phyloP scores from a whole-genome alignment of 1,140 invertebrate genomes.

The Limonius californicus region DNA sequence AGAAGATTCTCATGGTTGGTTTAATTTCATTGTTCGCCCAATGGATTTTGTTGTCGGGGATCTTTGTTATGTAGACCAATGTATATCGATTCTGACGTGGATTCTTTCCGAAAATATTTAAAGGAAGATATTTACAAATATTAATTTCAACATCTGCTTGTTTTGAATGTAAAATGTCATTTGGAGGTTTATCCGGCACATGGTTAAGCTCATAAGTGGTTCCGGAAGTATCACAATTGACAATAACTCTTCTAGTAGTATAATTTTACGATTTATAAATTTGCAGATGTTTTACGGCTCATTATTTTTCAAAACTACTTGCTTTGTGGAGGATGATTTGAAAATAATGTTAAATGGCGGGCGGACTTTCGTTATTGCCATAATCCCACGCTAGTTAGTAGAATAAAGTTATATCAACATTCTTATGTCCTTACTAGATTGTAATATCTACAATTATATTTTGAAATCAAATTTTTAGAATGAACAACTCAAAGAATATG shows the following conservation, averaged over 20 bases:
- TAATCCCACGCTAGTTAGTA: no score
- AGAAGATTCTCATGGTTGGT: conserved; percentile 18
- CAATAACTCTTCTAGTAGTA: neutral
- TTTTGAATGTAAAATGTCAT: neutral
- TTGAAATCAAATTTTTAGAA: no score
- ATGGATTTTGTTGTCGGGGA: conserved; percentile 17
- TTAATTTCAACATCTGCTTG: neutral
- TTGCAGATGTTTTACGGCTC: no score
- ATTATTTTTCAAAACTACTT: no score
- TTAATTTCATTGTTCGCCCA: conserved; percentile 9
- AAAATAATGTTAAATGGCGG: no score
- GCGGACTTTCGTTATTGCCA: no score
- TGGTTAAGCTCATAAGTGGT: neutral
- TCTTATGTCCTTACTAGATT: no score
- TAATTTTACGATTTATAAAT: no score
- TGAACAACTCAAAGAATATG: no score
- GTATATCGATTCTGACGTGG: conserved; percentile 14
- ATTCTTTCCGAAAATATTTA: neutral
- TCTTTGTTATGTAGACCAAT: conserved; percentile 3
- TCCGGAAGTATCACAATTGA: neutral
- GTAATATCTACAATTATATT: no score
- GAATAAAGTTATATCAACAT: no score
- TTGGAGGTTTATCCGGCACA: neutral
- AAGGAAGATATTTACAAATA: neutral
- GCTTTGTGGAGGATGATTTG: no score